Percentiles rank a stretch among this genome's conserved stretches.
phyloP scores from a whole-genome alignment of 2,888 invertebrate genomes.

The Cryptocephalus moraei region DNA sequence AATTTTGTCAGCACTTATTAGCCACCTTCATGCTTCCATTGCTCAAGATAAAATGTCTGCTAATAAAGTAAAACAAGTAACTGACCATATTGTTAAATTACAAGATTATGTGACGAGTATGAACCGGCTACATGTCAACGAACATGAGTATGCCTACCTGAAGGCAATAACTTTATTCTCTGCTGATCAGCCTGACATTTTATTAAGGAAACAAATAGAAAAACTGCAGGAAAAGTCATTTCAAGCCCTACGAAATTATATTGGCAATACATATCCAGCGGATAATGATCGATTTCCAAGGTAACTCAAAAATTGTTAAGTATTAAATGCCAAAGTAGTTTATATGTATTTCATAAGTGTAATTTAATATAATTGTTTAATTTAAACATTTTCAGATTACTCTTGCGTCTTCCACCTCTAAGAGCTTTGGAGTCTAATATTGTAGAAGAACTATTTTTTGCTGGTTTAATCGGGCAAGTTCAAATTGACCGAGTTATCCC shows the following conservation, averaged over 20 bases:
- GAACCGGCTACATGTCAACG: slow-evolving; percentile 64
- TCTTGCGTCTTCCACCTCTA: slow-evolving; percentile 61
- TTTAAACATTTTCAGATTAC: slow-evolving; percentile 36
- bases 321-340: too few relatives aligned
- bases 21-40: slow-evolving; percentile 67
- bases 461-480: slow-evolving; percentile 82
- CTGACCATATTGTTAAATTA: slow-evolving; percentile 69
- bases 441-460: slow-evolving; percentile 87
- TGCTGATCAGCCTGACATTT: slow-evolving; percentile 43
- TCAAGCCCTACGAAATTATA: slow-evolving; percentile 45
- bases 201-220: slow-evolving; percentile 43
- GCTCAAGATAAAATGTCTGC: slow-evolving; percentile 69
- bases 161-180: slow-evolving; percentile 64
- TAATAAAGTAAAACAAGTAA: slow-evolving; percentile 58
- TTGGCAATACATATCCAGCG: slow-evolving; percentile 37
- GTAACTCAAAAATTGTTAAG: slow-evolving; percentile 18
- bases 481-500: slow-evolving; percentile 94
- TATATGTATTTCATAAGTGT: too few relatives aligned
- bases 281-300: slow-evolving; percentile 47
- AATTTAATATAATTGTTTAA: too few relatives aligned
- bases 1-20: slow-evolving; percentile 72
- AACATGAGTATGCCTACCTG: slow-evolving; percentile 80
- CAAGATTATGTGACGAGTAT: slow-evolving; percentile 73
- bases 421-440: slow-evolving; percentile 63
- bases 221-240: slow-evolving; percentile 52